Evolutionary conservation across 64 coral and sea anemone species (phyloP).

Genomic region (Dendronephthya gigantea): DNA sequence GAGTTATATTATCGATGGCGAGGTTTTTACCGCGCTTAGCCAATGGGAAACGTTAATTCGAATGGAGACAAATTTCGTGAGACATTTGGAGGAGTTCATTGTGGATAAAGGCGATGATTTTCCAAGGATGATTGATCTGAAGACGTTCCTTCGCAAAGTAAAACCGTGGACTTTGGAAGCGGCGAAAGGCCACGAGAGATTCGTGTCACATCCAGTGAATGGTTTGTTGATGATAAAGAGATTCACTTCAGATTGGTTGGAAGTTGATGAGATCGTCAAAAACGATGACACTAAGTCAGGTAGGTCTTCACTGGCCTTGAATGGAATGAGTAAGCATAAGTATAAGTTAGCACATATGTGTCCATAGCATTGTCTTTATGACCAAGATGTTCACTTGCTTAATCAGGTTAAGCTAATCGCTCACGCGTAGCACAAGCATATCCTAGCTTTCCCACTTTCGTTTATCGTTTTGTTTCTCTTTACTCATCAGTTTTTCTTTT

Average conservation of each 20-base stretch:
- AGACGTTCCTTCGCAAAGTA: not conserved
- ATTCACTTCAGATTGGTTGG: conserved; percentile 8
- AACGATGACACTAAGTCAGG: not conserved
- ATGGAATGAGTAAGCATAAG: no score
- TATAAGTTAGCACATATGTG: no score
- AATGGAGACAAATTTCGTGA: not conserved
- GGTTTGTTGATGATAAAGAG: not conserved
- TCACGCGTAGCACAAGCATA: no score
- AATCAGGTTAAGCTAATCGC: no score
- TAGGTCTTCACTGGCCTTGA: no score
- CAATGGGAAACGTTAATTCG: not conserved
- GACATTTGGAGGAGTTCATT: not conserved
- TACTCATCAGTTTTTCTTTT: no score
- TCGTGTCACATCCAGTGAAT: not conserved
- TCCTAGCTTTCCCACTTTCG: no score
- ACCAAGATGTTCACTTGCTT: no score
- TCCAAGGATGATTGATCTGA: not conserved
- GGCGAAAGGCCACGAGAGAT: not conserved
- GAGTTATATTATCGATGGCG: not conserved
- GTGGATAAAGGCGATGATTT: not conserved
- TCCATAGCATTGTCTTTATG: no score
- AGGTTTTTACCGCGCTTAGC: not conserved
- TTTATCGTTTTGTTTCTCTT: no score
- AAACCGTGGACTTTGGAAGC: not conserved
- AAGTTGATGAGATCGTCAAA: not conserved